phyloP scores from a whole-genome alignment of 1,140 invertebrate species.

The Macrocentrus cingulum region DNA sequence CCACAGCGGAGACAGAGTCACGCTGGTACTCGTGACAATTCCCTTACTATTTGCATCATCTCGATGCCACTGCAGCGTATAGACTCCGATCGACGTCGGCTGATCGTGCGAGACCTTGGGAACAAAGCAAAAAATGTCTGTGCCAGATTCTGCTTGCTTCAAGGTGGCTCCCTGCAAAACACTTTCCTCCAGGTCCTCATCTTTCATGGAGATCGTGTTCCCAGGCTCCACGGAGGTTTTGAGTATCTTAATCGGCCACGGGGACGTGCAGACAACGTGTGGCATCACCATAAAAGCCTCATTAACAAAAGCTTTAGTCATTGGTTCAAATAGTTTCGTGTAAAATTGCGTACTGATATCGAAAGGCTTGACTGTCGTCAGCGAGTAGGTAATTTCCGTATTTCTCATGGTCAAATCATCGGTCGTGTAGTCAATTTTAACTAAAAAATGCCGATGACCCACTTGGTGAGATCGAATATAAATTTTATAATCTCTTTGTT shows the following conservation, averaged over 20 bases:
- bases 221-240: slow-evolving; percentile 55
- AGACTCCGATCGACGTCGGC: slow-evolving; percentile 67
- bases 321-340: slow-evolving; percentile 65
- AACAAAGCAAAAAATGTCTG: slow-evolving; percentile 58
- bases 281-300: slow-evolving; percentile 73
- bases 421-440: slow-evolving; percentile 58
- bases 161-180: slow-evolving; percentile 47
- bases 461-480: slow-evolving; percentile 67
- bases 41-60: slow-evolving; percentile 34
- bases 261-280: slow-evolving; percentile 68
- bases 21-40: slow-evolving; percentile 55
- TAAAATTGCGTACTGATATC: slow-evolving; percentile 70
- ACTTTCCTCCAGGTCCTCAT: slow-evolving; percentile 35
- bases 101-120: slow-evolving; percentile 59
- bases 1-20: slow-evolving; percentile 62
- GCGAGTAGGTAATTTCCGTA: slow-evolving; percentile 65
- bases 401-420: slow-evolving; percentile 49
- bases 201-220: slow-evolving; percentile 45
- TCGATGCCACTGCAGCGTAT: slow-evolving; percentile 76
- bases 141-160: slow-evolving; percentile 56
- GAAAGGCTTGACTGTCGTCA: slow-evolving; percentile 71
- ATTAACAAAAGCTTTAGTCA: slow-evolving; percentile 67
- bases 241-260: slow-evolving; percentile 70
- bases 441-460: slow-evolving; percentile 59
- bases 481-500: slow-evolving; percentile 46